Evolutionary conservation across 2,888 invertebrate species (phyloP).

Genomic region (Athalia cordata): DNA sequence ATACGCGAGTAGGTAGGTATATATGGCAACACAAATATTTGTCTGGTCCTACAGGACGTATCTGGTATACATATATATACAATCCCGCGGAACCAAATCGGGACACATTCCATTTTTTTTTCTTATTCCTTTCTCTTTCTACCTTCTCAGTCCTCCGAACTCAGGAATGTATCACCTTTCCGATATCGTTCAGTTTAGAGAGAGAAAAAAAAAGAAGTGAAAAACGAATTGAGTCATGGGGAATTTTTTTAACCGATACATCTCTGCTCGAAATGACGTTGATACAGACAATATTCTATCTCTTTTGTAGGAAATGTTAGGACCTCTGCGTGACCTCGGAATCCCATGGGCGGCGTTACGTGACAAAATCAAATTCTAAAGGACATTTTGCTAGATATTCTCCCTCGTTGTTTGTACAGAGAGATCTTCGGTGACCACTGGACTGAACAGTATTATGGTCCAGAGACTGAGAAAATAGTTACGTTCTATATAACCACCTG

Average conservation of each 20-base stretch:
- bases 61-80: no score
- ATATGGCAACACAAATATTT: slow-evolving; percentile 1
- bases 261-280: not conserved
- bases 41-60: slow-evolving; percentile 4
- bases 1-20: not conserved
- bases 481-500: no score
- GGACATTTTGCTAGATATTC: no score
- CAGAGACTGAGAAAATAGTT: no score
- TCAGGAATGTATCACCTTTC: no score
- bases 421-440: slow-evolving; percentile 27
- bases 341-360: slow-evolving; percentile 20
- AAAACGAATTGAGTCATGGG: not conserved
- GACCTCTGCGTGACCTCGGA: not conserved
- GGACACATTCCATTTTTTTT: no score
- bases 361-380: not conserved
- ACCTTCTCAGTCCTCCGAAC: no score
- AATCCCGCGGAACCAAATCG: no score
- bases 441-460: not conserved
- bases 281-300: slow-evolving; percentile 16
- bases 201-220: no score
- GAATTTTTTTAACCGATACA: not conserved
- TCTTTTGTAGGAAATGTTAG: not conserved
- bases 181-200: no score
- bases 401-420: not conserved
- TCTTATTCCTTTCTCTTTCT: no score